Conservation (phyloP, 2,797 vertebrate species). For the Acrocephalus scirpaceus region DNA sequence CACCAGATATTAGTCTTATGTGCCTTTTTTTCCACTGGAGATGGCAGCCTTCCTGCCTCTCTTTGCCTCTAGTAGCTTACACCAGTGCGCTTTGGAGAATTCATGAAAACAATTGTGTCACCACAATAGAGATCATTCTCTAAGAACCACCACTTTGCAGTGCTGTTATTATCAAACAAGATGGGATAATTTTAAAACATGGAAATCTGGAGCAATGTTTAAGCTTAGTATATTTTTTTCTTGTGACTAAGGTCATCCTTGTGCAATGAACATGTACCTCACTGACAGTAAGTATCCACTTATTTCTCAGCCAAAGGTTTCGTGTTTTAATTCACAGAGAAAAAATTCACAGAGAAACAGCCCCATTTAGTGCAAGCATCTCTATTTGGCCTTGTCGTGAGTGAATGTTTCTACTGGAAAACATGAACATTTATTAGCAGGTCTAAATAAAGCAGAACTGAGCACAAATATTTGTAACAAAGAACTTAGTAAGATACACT, state of each 20-base stretch:
- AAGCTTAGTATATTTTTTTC: background rate
- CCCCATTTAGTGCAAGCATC: background rate
- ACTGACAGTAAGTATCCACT: background rate
- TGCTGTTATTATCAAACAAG: background rate
- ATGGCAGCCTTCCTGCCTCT: slow-evolving; percentile 62
- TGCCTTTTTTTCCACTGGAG: slow-evolving; percentile 62
- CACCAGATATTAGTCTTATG: slow-evolving; percentile 80
- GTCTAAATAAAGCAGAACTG: slow-evolving; percentile 17
- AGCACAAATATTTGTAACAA: slow-evolving; percentile 23
- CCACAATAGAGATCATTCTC: background rate
- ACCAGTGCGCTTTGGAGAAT: slow-evolving; percentile 61
- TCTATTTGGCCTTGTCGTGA: background rate
- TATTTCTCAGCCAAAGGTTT: background rate
- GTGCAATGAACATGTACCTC: background rate
- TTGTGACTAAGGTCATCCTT: background rate
- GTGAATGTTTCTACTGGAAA: background rate
- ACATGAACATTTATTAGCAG: background rate
- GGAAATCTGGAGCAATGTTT: background rate
- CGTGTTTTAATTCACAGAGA: background rate
- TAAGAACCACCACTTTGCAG: background rate
- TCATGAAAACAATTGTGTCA: slow-evolving; percentile 45
- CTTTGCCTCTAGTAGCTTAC: slow-evolving; percentile 54
- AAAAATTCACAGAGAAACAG: background rate
- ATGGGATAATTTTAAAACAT: background rate
- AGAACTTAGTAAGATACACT: background rate